Conservation (phyloP, 2,888 invertebrate genomes). For the Rhamnusium bicolor region DNA sequence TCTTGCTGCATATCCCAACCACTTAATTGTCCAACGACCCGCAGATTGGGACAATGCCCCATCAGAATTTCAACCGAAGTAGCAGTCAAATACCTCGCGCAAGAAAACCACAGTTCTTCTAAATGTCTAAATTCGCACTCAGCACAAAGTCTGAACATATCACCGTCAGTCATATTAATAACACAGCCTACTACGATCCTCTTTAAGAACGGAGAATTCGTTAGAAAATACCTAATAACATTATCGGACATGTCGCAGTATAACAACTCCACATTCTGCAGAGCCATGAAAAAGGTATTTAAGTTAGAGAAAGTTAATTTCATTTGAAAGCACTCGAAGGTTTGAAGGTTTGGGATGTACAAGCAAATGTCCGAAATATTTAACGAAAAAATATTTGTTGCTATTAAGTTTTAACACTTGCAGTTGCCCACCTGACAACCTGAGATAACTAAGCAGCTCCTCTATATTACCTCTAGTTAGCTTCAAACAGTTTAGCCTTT, state of each 20-base stretch:
- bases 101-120: slow-evolving; percentile 81
- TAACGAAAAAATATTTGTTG: slow-evolving; percentile 58
- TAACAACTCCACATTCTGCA: slow-evolving; percentile 79
- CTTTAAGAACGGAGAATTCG: slow-evolving; percentile 75
- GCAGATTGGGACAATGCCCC: slow-evolving; percentile 79
- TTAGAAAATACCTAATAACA: slow-evolving; percentile 77
- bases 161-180: slow-evolving; percentile 79
- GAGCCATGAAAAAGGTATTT: slow-evolving; percentile 75
- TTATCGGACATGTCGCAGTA: slow-evolving; percentile 77
- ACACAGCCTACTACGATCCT: slow-evolving; percentile 79
- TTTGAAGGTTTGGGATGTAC: slow-evolving; percentile 73
- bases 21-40: slow-evolving; percentile 77
- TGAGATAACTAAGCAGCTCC: slow-evolving; percentile 75
- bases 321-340: slow-evolving; percentile 79
- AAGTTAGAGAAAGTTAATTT: slow-evolving; percentile 75
- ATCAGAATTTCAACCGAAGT: slow-evolving; percentile 79
- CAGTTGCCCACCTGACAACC: slow-evolving; percentile 66
- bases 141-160: slow-evolving; percentile 78
- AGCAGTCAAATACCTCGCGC: slow-evolving; percentile 77
- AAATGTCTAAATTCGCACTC: slow-evolving; percentile 77
- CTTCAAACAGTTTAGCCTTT: slow-evolving; percentile 71
- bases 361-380: slow-evolving; percentile 64
- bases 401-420: slow-evolving; percentile 64
- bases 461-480: slow-evolving; percentile 70
- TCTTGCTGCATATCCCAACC: slow-evolving; percentile 80